Evolutionary conservation across 2,113 vertebrate species (phyloP).

Genomic region (Motacilla tschutschensis): DNA sequence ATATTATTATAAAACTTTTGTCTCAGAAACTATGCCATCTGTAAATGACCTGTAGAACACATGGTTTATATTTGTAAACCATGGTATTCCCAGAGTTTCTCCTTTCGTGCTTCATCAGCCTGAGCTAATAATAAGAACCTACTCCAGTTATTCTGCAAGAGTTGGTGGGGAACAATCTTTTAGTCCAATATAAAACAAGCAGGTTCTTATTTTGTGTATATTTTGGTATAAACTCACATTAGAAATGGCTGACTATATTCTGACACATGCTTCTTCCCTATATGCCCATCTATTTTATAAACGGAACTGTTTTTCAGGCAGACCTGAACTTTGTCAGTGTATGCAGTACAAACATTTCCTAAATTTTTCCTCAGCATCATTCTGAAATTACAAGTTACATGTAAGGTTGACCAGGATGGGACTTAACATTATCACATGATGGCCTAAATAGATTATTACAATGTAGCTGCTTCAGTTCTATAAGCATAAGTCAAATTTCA

Average conservation of each 20-base stretch:
- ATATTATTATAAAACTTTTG: not conserved
- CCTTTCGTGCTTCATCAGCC: not conserved
- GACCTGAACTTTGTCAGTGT: not conserved
- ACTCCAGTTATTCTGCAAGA: not conserved
- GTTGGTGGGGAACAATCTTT: not conserved
- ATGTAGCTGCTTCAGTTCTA: not conserved
- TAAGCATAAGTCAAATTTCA: not conserved
- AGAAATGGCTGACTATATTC: not conserved
- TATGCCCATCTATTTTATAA: not conserved
- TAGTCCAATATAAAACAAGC: conserved; percentile 2
- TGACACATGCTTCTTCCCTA: not conserved
- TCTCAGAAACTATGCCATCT: not conserved
- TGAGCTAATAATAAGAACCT: not conserved
- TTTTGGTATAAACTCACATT: not conserved
- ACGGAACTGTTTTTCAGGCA: conserved; percentile 9
- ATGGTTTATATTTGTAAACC: not conserved
- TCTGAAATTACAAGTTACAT: conserved; percentile 13
- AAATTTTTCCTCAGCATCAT: not conserved
- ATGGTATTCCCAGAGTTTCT: not conserved
- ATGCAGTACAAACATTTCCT: not conserved
- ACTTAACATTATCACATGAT: not conserved
- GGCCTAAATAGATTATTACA: not conserved
- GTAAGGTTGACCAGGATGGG: not conserved
- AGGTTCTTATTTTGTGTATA: not conserved
- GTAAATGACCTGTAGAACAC: not conserved